phyloP scores from a whole-genome alignment of 2,797 vertebrate species.

The Carcharodon carcharias region DNA sequence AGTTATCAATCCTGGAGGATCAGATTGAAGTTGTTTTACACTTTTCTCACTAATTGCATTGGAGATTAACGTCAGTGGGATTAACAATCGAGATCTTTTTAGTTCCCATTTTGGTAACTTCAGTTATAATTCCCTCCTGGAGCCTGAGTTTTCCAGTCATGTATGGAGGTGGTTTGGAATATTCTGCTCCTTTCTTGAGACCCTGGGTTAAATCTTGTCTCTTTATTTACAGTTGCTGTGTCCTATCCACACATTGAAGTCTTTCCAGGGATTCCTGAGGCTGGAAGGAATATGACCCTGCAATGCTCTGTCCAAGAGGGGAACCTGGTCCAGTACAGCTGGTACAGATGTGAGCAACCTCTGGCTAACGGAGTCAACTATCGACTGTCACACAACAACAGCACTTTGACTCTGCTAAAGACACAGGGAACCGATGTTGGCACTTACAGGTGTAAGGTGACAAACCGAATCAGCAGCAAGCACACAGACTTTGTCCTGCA shows the following conservation, averaged over 20 bases:
- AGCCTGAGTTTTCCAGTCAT: too few species aligned
- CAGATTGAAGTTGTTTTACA: too few species aligned
- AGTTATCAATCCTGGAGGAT: too few species aligned
- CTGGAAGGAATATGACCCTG: conserved; percentile 6
- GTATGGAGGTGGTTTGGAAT: too few species aligned
- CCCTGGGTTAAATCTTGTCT: neutral
- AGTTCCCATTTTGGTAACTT: too few species aligned
- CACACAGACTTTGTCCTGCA: neutral
- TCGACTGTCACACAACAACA: neutral
- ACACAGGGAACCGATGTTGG: neutral
- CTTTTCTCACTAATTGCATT: too few species aligned
- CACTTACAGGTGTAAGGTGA: neutral
- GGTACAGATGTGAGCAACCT: neutral
- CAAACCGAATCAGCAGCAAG: neutral
- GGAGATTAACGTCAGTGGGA: too few species aligned
- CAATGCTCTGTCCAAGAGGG: neutral
- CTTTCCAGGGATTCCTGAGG: neutral
- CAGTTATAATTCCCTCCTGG: too few species aligned
- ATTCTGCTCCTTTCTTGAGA: too few species aligned
- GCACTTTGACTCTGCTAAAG: neutral
- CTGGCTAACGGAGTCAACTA: neutral
- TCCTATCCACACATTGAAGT: neutral
- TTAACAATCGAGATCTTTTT: too few species aligned
- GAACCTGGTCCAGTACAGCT: neutral
- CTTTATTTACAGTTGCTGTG: neutral